Percentiles rank a stretch among this genome's conserved stretches.
Evolutionary conservation across 2,888 invertebrate genomes (phyloP).

Genomic region (Allolobophora icterica): DNA sequence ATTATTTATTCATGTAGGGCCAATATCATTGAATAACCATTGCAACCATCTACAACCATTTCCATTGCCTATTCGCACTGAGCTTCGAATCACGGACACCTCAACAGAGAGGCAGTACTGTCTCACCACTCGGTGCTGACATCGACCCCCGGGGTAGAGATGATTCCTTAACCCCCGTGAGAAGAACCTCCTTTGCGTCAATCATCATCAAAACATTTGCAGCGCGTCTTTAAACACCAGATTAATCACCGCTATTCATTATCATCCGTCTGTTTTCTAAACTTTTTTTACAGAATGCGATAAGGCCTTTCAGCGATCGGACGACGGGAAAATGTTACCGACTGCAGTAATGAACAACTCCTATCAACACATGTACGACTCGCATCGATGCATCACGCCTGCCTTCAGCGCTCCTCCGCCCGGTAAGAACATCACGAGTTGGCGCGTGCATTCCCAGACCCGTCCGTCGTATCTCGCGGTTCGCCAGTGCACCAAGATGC

Average conservation of each 20-base stretch:
- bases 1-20: too few species aligned
- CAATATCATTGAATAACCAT: background rate
- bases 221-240: background rate
- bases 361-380: slow-evolving; percentile 22
- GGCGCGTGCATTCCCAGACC: background rate
- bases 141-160: background rate
- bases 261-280: background rate
- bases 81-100: background rate
- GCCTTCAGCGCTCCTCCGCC: background rate
- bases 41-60: background rate
- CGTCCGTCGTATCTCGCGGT: background rate
- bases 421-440: slow-evolving; percentile 22
- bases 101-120: background rate
- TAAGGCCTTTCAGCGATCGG: background rate
- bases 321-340: background rate
- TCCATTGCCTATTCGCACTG: background rate
- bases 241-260: background rate
- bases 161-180: background rate
- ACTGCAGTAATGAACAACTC: slow-evolving; percentile 26
- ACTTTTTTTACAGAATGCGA: background rate
- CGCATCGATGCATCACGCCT: background rate
- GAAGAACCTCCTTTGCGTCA: background rate
- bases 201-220: background rate
- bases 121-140: background rate
- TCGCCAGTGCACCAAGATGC: slow-evolving; percentile 17